Evolutionary conservation across 2,113 vertebrate genomes (phyloP), one percentile per base, ranked within the genome.

Genomic region (Ceyx melanurus): DNA sequence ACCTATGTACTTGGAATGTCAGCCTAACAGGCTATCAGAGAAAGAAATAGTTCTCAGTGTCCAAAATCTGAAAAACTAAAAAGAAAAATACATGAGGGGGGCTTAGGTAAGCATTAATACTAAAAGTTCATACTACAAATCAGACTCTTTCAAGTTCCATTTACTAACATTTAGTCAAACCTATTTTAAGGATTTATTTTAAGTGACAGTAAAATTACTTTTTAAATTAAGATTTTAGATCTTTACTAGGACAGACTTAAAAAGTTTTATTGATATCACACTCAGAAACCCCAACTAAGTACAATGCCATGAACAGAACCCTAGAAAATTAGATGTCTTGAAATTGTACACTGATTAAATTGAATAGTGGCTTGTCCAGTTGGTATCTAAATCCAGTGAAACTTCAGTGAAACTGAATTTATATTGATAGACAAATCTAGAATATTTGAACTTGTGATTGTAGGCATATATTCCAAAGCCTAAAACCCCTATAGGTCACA

Each of bases 111-210:
- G 18, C 33, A 58, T 46, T 50, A 73, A 66, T 12, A 51, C 23
- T 42, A 21, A 42, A 68, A 74, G 4, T 66, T 26, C 7, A n/a
- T 5, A 46, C 6, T n/a, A 35, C 56, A 86, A 31, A 62, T 43
- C 35, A 91, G 40, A 46, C 31, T 48, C 51, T 86, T 89, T 86
- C 75, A 80, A 88, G 51, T 58, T 73, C 87, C 48, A 31, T 81
- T 73, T 89, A 54, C 53, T 35, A 61, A 43, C 40, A 61, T 51
- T 83, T 60, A 81, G 5, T 33, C 10, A 17, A 80, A 75, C 72
- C 25, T 43, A 68, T 58, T 87, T 42, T 68, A 78, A 64, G 68
- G 58, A 45, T 56, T 79, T 80, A 16, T 64, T 71, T 78, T 54
- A 15, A 23, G 15, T 64, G 66, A 71, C 40, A 75, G 43, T 28